These are phyloP conservation scores for Villa cingulata DNA, from an alignment of 2,888 invertebrate genomes.

Conservation along the genomic window DNA sequence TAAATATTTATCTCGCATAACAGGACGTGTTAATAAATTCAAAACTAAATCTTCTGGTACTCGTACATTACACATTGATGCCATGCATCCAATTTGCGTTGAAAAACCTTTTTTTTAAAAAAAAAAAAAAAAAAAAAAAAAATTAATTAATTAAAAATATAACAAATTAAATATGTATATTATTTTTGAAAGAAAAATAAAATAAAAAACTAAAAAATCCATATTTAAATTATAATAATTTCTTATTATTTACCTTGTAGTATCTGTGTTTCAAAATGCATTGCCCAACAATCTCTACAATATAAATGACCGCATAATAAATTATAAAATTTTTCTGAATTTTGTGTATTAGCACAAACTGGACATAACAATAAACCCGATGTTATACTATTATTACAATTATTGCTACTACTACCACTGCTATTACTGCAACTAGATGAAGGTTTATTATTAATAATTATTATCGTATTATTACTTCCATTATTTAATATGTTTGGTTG, in stretches of 20 bases:
- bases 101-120: slow-evolving; percentile 42
- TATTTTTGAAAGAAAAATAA: no score
- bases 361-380: slow-evolving; percentile 44
- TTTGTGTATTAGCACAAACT: slow-evolving; percentile 60
- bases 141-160: no score
- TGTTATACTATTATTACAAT: background rate
- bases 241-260: slow-evolving; percentile 52
- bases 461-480: slow-evolving; percentile 4
- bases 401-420: background rate
- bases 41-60: slow-evolving; percentile 95
- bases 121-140: background rate
- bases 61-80: slow-evolving; percentile 80
- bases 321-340: slow-evolving; percentile 58
- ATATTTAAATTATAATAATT: no score
- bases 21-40: slow-evolving; percentile 66
- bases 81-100: slow-evolving; percentile 94
- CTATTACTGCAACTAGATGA: slow-evolving; percentile 5
- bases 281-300: slow-evolving; percentile 93
- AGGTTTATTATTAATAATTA: background rate
- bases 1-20: slow-evolving; percentile 82
- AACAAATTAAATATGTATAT: no score
- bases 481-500: slow-evolving; percentile 2
- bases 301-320: slow-evolving; percentile 86
- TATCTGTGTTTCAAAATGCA: slow-evolving; percentile 93
- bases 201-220: no score